phyloP scores from a whole-genome alignment of 2,888 invertebrate species.

The Drosophila multiciliata region DNA sequence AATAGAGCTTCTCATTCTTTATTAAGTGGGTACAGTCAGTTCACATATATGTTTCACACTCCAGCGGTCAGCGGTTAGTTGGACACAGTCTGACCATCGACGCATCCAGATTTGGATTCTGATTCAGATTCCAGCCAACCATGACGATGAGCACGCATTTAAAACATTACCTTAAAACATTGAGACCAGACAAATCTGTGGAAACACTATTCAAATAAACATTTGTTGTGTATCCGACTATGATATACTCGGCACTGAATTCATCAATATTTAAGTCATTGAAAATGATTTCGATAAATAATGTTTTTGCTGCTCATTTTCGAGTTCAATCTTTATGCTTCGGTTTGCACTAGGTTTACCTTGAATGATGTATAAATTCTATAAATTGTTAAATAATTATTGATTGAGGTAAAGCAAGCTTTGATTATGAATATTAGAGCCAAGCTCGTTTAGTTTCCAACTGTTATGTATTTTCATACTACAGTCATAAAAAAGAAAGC shows the following conservation, averaged over 20 bases:
- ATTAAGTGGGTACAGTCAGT: constrained; percentile 47
- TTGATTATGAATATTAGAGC: neutral
- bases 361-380: neutral
- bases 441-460: neutral
- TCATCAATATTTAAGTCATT: neutral
- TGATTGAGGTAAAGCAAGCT: neutral
- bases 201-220: constrained; percentile 1
- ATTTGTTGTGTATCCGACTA: neutral
- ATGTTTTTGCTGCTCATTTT: neutral
- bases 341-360: neutral
- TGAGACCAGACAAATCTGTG: neutral
- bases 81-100: constrained; percentile 47
- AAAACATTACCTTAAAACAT: constrained; percentile 21
- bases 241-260: neutral
- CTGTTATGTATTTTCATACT: neutral
- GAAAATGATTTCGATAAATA: neutral
- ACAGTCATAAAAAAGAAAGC: neutral
- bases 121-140: constrained; percentile 44
- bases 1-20: constrained; percentile 4
- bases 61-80: constrained; percentile 48
- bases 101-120: constrained; percentile 48
- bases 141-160: constrained; percentile 56
- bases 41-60: constrained; percentile 56
- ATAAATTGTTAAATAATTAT: neutral
- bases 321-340: neutral